Percentiles rank a stretch among this genome's conserved stretches.
These are phyloP conservation scores for Leptoclinus maculatus DNA, from an alignment of 2,797 vertebrate genomes.

Conservation along the genomic window DNA sequence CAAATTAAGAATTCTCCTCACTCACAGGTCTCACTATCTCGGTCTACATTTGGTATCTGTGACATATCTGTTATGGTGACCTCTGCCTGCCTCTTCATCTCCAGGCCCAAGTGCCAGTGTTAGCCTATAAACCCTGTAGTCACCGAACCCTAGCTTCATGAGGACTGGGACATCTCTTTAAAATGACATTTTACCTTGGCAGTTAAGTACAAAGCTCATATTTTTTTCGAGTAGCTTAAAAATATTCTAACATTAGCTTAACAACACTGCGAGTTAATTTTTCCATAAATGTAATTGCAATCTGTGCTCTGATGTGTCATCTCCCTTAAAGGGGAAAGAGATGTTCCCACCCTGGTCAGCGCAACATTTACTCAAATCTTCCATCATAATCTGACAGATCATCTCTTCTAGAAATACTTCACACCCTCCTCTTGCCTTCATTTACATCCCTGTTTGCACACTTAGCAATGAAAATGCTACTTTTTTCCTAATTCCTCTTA, in stretches of 20 bases:
- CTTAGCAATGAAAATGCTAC: neutral
- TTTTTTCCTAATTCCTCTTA: neutral
- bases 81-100: neutral
- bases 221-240: neutral
- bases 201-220: neutral
- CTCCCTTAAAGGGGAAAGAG: slow-evolving; percentile 14
- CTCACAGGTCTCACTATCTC: neutral
- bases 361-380: slow-evolving; percentile 47
- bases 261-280: no score
- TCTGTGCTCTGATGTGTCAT: slow-evolving; percentile 12
- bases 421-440: slow-evolving; percentile 19
- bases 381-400: slow-evolving; percentile 42
- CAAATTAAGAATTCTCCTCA: neutral
- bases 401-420: slow-evolving; percentile 29
- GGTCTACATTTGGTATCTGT: neutral
- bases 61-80: neutral
- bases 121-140: slow-evolving; percentile 10
- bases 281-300: neutral
- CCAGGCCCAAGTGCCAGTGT: neutral
- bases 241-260: neutral
- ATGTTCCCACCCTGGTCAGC: slow-evolving; percentile 17
- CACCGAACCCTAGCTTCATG: slow-evolving; percentile 10
- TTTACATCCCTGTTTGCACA: slow-evolving; percentile 17
- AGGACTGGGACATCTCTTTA: neutral
- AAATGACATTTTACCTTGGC: neutral